Evolutionary conservation across 2,113 vertebrate species (phyloP).

Genomic region (Oxyura jamaicensis): DNA sequence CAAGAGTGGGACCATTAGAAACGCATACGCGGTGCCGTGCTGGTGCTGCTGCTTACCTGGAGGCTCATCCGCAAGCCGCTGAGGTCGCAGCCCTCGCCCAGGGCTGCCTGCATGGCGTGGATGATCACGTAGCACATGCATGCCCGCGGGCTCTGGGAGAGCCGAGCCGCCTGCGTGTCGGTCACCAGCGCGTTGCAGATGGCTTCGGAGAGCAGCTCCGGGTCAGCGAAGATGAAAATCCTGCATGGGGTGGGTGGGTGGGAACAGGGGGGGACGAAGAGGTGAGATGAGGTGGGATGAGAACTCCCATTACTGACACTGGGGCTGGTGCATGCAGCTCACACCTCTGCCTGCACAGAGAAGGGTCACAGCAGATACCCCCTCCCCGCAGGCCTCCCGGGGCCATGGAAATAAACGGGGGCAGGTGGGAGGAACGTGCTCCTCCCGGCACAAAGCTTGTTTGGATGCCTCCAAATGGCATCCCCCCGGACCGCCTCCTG

Average conservation of each 20-base stretch:
- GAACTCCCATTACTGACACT: accelerated
- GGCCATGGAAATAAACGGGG: background rate
- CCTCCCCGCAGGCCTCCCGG: background rate
- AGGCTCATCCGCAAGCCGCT: constrained; percentile 74
- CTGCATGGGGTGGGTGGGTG: constrained; percentile 12
- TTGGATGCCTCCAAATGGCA: background rate
- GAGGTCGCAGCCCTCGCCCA: constrained; percentile 79
- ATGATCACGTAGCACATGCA: constrained; percentile 85
- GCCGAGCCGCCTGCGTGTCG: constrained; percentile 77
- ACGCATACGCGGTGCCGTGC: accelerated
- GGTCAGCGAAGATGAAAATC: constrained; percentile 91
- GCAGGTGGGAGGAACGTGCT: accelerated
- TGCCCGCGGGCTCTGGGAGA: constrained; percentile 53
- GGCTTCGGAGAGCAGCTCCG: constrained; percentile 82
- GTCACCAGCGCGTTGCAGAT: constrained; percentile 76
- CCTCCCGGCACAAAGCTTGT: background rate
- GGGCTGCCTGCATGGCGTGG: constrained; percentile 83
- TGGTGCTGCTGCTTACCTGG: constrained; percentile 72
- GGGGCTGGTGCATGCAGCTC: background rate
- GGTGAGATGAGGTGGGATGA: background rate
- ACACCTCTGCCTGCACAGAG: accelerated
- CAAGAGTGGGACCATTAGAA: background rate
- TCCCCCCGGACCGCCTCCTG: accelerated
- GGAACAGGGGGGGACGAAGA: background rate
- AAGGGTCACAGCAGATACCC: too few relatives aligned